These are phyloP conservation scores for Melanotaenia duboulayi DNA, from an alignment of 2,113 vertebrate genomes.

Conservation along the genomic window DNA sequence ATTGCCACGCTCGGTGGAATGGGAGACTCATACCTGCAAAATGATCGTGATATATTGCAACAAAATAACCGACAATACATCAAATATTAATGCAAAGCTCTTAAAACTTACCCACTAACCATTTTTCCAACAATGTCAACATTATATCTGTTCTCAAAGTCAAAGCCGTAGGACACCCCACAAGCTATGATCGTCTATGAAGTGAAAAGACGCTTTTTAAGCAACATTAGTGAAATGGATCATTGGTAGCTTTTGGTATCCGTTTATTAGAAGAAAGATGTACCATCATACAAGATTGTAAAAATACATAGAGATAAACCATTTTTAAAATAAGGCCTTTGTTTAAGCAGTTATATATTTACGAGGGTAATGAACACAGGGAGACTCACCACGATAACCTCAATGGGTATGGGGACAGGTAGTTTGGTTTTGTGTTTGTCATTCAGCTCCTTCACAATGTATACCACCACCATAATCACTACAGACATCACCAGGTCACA, in stretches of 20 bases:
- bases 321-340: not conserved
- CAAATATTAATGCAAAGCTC: not conserved
- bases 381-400: constrained; percentile 88
- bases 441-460: constrained; percentile 91
- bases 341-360: not conserved
- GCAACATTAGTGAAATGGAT: too few relatives aligned
- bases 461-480: constrained; percentile 87
- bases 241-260: too few relatives aligned
- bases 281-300: too few relatives aligned
- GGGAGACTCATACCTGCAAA: constrained; percentile 86
- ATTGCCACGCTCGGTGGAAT: constrained; percentile 74
- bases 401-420: constrained; percentile 92
- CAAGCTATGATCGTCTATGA: constrained; percentile 91
- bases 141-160: constrained; percentile 81
- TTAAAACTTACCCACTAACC: constrained; percentile 82
- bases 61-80: not conserved
- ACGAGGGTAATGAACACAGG: not conserved
- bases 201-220: constrained; percentile 18
- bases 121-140: constrained; percentile 87
- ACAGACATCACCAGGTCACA: constrained; percentile 91
- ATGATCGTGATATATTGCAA: constrained; percentile 3
- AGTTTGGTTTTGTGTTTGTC: constrained; percentile 90
- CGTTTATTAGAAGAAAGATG: too few relatives aligned
- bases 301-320: too few relatives aligned
- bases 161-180: constrained; percentile 85